Evolutionary conservation across 2,888 invertebrate species (phyloP), one percentile per base, ranked within the genome.

Genomic region (Nomada fucata): DNA sequence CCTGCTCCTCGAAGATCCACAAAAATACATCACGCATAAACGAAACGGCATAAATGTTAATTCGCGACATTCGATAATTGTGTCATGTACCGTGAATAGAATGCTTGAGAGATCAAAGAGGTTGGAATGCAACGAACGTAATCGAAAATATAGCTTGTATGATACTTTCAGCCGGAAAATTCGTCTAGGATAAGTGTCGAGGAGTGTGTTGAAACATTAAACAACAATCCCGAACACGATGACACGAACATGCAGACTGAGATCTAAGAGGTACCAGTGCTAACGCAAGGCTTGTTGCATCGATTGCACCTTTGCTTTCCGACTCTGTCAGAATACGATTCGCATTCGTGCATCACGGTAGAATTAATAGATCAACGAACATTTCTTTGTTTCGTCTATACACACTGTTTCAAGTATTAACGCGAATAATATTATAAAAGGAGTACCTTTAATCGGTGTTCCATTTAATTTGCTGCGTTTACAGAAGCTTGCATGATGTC

Each of bases 131-230:
- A 20, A 67, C 11, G 15, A 60, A 29, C 63, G 26, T 82, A 84
- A 84, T 77, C 59, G 63, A 65, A 59, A 18, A 64, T 78, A 44
- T 75, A 7, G 7, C 36, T 36, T 36, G 7, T 36, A 36, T 36
- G 60, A 65, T 86, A 76, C 36, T 88, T 88, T 87, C 88, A 88
- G 89, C 86, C 82, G 71, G 82, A 78, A 82, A 91, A 90, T 90
- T 87, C 90, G 82, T 91, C 92, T 84, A 91, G 85, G 86, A 91
- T 89, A 89, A 92, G 88, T 90, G 87, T 90, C 83, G 93, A 93
- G 86, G 93, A 92, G 84, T 91, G 86, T 87, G 89, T 91, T 86
- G 92, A 92, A 89, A 91, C 92, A 68, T 91, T 93, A 91, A 91
- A 91, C 88, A 90, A 91, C 84, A 91, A 91, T 88, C 85, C 89